Percentiles rank a stretch among this genome's conserved stretches.
Evolutionary conservation across 1,140 invertebrate species (phyloP).

Genomic region (Drosophila quadrilineata): DNA sequence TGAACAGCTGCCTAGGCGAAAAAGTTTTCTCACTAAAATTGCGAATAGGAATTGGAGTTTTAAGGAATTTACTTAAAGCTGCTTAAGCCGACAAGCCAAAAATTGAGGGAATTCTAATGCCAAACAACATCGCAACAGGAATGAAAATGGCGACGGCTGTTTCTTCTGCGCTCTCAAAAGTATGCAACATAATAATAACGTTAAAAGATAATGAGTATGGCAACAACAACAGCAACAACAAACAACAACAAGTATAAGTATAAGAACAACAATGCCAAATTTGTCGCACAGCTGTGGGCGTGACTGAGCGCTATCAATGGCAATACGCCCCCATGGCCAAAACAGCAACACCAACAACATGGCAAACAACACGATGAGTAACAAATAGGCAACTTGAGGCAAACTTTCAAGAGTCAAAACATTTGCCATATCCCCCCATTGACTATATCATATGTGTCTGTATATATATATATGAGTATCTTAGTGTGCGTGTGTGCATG

Average conservation of each 20-base stretch:
- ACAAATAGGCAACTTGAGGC: constrained; percentile 71
- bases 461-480: constrained; percentile 3
- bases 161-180: constrained; percentile 37
- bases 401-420: constrained; percentile 64
- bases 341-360: constrained; percentile 5
- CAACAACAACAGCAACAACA: not conserved
- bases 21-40: constrained; percentile 26
- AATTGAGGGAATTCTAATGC: constrained; percentile 10
- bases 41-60: constrained; percentile 16
- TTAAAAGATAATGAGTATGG: constrained; percentile 68
- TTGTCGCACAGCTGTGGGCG: constrained; percentile 12
- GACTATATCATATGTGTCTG: not conserved
- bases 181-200: constrained; percentile 69
- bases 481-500: not conserved
- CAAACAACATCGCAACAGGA: not conserved
- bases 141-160: constrained; percentile 16
- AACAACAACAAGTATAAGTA: no score
- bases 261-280: constrained; percentile 51
- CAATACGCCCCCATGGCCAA: not conserved
- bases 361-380: constrained; percentile 35
- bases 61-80: constrained; percentile 44
- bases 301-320: constrained; percentile 25
- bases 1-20: constrained; percentile 35
- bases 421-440: constrained; percentile 25
- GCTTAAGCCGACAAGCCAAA: constrained; percentile 25